A percentile compares a stretch with the other conserved stretches of the same genome.
These are phyloP conservation scores for Acromyrmex heyeri DNA, from an alignment of 1,140 invertebrate genomes.

Conservation along the genomic window DNA sequence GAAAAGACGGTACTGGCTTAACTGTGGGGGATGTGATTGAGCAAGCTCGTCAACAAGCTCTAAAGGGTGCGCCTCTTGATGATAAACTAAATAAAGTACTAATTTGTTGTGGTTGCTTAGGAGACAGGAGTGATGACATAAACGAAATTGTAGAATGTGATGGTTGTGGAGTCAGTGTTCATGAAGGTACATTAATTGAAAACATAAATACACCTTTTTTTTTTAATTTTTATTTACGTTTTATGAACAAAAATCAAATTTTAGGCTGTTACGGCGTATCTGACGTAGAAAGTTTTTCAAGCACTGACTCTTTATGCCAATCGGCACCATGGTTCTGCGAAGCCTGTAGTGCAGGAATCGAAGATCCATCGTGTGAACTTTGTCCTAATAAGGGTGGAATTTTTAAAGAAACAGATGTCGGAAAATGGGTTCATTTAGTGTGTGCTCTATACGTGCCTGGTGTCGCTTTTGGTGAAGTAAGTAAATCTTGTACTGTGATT, in stretches of 20 bases:
- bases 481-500: conserved; percentile 52
- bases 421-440: conserved; percentile 98
- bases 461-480: conserved; percentile 97
- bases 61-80: conserved; percentile 81
- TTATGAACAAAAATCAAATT: conserved; percentile 24
- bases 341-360: conserved; percentile 96
- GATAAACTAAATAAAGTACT: conserved; percentile 87
- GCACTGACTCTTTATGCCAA: conserved; percentile 95
- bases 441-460: conserved; percentile 98
- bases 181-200: conserved; percentile 91
- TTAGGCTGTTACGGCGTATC: conserved; percentile 97
- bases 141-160: conserved; percentile 99
- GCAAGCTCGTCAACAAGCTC: conserved; percentile 86
- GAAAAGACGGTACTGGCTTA: conserved; percentile 86
- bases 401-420: conserved; percentile 98
- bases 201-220: conserved; percentile 1
- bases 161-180: conserved; percentile 97
- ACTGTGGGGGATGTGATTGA: conserved; percentile 87
- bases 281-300: conserved; percentile 95
- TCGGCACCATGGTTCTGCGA: conserved; percentile 99
- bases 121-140: conserved; percentile 95
- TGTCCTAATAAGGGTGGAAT: conserved; percentile 95
- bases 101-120: conserved; percentile 97
- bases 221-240: background rate
- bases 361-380: conserved; percentile 94